Conservation (phyloP, 2,113 vertebrate genomes). For the Phaethon lepturus region DNA sequence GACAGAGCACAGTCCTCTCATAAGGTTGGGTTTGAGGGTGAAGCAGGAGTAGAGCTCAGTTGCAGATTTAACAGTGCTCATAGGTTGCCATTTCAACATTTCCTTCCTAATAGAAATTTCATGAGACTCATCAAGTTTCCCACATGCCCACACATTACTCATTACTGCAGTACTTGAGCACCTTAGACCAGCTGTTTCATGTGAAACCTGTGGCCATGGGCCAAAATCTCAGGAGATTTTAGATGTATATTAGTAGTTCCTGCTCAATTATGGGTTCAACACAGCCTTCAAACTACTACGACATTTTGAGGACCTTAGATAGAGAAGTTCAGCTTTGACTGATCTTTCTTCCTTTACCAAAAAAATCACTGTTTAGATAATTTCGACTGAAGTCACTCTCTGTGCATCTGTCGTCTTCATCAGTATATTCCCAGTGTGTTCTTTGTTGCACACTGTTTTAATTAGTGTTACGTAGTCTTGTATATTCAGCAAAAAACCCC, state of each 20-base stretch:
- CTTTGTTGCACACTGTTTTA: conserved; percentile 86
- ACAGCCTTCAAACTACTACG: not conserved
- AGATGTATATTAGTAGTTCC: not conserved
- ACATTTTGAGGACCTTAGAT: not conserved
- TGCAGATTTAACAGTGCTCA: not conserved
- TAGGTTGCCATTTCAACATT: not conserved
- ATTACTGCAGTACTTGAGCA: not conserved
- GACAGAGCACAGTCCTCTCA: not conserved
- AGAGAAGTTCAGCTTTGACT: not conserved
- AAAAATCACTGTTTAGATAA: conserved; percentile 33
- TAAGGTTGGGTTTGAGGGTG: not conserved
- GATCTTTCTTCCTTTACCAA: conserved; percentile 27
- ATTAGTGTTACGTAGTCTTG: conserved; percentile 88
- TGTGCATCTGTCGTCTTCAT: conserved; percentile 61
- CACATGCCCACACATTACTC: not conserved
- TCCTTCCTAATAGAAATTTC: conserved; percentile 6
- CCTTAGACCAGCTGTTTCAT: conserved; percentile 31
- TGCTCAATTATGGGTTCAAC: not conserved
- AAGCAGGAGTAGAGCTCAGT: not conserved
- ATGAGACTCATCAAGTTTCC: not conserved
- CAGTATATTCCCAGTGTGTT: conserved; percentile 57
- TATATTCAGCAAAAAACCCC: conserved; percentile 83
- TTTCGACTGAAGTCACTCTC: conserved; percentile 57
- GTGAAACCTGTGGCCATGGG: not conserved
- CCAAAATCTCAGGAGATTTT: conserved; percentile 17